Conservation (phyloP, 1,140 invertebrate genomes). For the Latrodectus geometricus region DNA sequence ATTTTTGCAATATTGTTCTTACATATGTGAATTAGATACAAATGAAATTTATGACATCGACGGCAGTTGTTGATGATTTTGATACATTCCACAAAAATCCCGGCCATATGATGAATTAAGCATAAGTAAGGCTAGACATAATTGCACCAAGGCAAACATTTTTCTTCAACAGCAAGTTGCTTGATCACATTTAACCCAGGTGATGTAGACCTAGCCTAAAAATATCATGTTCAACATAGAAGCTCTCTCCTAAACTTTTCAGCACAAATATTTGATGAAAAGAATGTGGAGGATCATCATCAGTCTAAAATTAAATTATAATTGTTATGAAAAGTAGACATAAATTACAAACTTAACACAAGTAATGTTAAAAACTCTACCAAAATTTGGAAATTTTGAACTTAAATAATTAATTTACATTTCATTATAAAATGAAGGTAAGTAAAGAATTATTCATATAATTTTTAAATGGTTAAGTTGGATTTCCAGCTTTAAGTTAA, state of each 20-base stretch:
- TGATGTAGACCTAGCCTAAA: slow-evolving; percentile 89
- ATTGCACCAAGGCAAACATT: not conserved
- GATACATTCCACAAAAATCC: slow-evolving; percentile 5
- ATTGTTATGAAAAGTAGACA: no score
- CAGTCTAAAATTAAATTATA: slow-evolving; percentile 78
- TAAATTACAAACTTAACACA: no score
- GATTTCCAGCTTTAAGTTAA: no score
- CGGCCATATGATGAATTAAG: not conserved
- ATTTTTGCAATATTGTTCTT: not conserved
- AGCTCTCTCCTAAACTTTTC: slow-evolving; percentile 85
- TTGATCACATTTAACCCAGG: slow-evolving; percentile 59
- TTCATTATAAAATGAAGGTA: no score
- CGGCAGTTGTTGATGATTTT: slow-evolving; percentile 4
- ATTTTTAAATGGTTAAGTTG: no score
- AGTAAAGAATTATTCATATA: no score
- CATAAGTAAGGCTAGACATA: not conserved
- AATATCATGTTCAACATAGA: slow-evolving; percentile 91
- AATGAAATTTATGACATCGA: not conserved
- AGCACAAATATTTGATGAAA: slow-evolving; percentile 92
- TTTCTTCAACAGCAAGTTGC: not conserved
- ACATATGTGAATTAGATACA: not conserved
- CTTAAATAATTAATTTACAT: no score
- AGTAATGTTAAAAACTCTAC: no score
- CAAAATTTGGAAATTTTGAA: no score
- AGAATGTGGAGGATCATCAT: slow-evolving; percentile 90